A percentile compares a stretch with the other conserved stretches of the same genome.
phyloP scores from a whole-genome alignment of 2,113 vertebrate species.

The Scopus umbretta region DNA sequence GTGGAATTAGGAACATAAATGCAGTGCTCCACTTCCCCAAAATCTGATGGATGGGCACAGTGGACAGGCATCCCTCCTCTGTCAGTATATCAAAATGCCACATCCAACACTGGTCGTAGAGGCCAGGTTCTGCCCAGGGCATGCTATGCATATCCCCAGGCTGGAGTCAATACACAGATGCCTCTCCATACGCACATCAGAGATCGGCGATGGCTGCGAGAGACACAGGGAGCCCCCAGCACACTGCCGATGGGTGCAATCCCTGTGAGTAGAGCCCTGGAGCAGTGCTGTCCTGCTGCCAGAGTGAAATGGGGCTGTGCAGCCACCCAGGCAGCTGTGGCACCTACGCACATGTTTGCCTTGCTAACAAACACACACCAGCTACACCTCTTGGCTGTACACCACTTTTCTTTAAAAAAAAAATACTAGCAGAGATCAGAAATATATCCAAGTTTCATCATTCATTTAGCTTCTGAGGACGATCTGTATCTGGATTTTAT shows the following conservation, averaged over 20 bases:
- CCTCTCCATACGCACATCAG: rapidly evolving
- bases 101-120: rapidly evolving
- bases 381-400: background rate
- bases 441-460: background rate
- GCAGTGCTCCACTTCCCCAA: background rate
- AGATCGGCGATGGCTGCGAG: background rate
- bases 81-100: background rate
- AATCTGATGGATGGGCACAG: background rate
- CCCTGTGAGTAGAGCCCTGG: rapidly evolving
- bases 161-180: background rate
- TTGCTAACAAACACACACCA: background rate
- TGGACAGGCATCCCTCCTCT: background rate
- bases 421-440: background rate
- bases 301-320: background rate
- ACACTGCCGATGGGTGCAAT: rapidly evolving
- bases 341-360: rapidly evolving
- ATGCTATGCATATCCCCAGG: rapidly evolving
- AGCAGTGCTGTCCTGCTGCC: background rate
- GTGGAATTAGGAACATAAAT: background rate
- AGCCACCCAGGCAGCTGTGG: background rate
- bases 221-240: background rate
- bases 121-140: background rate
- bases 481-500: background rate
- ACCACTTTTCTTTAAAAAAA: background rate
- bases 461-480: background rate